phyloP scores from a whole-genome alignment of 2,888 invertebrate genomes.

The Drosophila ochracea region DNA sequence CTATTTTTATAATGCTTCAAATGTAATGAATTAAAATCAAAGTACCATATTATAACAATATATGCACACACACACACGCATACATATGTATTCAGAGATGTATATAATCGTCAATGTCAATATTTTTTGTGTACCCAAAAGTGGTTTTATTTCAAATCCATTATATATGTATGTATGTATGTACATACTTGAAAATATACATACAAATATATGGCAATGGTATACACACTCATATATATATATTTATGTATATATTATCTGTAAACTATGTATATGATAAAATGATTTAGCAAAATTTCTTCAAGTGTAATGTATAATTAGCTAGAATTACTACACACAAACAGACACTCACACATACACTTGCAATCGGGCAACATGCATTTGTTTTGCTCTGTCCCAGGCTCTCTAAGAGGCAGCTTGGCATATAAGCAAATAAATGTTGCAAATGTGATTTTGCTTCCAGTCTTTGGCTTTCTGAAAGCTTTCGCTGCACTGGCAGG shows the following conservation, averaged over 20 bases:
- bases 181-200: neutral
- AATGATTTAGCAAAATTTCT: constrained; percentile 70
- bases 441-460: constrained; percentile 17
- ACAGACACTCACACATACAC: neutral
- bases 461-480: constrained; percentile 52
- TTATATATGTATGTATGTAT: constrained; percentile 15
- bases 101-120: constrained; percentile 26
- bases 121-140: constrained; percentile 12
- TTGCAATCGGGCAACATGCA: constrained; percentile 2
- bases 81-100: constrained; percentile 8
- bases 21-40: constrained; percentile 21
- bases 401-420: constrained; percentile 25
- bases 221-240: neutral
- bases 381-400: constrained; percentile 20
- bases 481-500: constrained; percentile 43
- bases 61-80: constrained; percentile 5
- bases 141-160: constrained; percentile 35
- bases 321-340: constrained; percentile 54
- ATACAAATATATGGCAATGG: neutral
- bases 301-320: constrained; percentile 72
- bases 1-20: constrained; percentile 56
- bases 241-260: constrained; percentile 18
- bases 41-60: constrained; percentile 4
- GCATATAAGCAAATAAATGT: constrained; percentile 28
- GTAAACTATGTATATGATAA: constrained; percentile 37